Base-by-base conservation (phyloP, 2,113 vertebrate genomes). In the Phalacrocorax aristotelis region DNA sequence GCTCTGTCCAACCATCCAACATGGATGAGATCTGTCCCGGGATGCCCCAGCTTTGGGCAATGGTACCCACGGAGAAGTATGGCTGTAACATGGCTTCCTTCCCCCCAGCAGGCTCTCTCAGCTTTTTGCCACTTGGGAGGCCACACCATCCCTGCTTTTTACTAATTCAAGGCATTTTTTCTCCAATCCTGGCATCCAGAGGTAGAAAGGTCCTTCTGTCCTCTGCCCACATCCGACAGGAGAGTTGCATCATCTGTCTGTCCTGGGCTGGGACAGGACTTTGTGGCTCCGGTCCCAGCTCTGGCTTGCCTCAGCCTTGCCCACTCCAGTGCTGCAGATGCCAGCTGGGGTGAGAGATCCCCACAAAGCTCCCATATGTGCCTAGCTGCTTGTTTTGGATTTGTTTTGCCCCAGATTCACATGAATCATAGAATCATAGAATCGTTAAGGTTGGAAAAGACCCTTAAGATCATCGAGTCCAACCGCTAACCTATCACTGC, bases 301-400 rank as follows among this genome's bases (percentile, higher is more conserved):
- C 52, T 76, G 40, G 13, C 19, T 40, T 66, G 42, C 82, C 26
- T 71, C 58, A 61, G 34, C 60, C 13, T 64, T 69, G 30, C 55
- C 14, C 2, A 2, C 4, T 8, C 51, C 1, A 0, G 4, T 83
- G 79, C 62, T 64, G 22, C 1, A 0, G 48, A 13, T 65, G 26
- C n/a, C 72, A 76, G 29, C 54, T 86, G 75, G 49, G 34, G 27
- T 83, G 49, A 90, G n/a, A 82, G 25, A 61, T 40, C 60, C 78
- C 34, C 42, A n/a, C 40, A 74, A 52, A 88, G 40, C 30, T 95
- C 49, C 34, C 12, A 4, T 29, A 46, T 15, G 44, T 79, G 36
- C 40, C 40, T 54, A 13, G 6, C 27, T 66, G 21, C 32, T 88
- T 55, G 32, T 22, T 44, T 69, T 30, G 32, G 30, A 18, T 83